Evolutionary conservation across 2,888 invertebrate genomes (phyloP).

Genomic region (Scrobipalpa atriplicella): DNA sequence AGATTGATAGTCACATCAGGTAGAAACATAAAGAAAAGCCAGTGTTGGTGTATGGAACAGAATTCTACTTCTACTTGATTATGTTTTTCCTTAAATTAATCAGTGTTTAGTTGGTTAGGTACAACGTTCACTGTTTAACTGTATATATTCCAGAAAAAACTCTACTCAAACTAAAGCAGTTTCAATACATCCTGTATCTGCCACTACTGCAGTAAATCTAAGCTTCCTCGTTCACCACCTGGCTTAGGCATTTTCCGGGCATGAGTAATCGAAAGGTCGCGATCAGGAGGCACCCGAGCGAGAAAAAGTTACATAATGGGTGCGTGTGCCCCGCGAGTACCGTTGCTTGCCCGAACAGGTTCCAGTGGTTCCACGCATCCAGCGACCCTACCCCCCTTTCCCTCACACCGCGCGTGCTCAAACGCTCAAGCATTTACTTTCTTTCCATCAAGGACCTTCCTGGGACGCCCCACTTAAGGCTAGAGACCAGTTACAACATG

Average conservation of each 20-base stretch:
- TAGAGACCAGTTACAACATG: not conserved
- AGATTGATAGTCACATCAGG: no score
- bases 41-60: no score
- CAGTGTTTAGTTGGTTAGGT: no score
- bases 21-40: no score
- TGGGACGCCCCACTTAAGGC: conserved; percentile 41
- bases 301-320: conserved; percentile 79
- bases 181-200: not conserved
- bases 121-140: no score
- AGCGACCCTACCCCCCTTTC: conserved; percentile 42
- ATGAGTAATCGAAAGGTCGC: conserved; percentile 34
- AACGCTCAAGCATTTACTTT: conserved; percentile 76
- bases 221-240: conserved; percentile 8
- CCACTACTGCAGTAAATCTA: not conserved
- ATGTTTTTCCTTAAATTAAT: no score
- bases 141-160: no score
- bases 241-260: conserved; percentile 15
- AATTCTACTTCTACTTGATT: no score
- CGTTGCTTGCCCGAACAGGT: conserved; percentile 80
- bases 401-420: conserved; percentile 49
- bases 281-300: conserved; percentile 54
- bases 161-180: not conserved
- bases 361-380: conserved; percentile 69
- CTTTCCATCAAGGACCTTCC: conserved; percentile 78
- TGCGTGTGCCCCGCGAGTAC: conserved; percentile 73